Evolutionary conservation across 2,888 invertebrate genomes (phyloP).

Genomic region (Pandemis cinnamomeana): DNA sequence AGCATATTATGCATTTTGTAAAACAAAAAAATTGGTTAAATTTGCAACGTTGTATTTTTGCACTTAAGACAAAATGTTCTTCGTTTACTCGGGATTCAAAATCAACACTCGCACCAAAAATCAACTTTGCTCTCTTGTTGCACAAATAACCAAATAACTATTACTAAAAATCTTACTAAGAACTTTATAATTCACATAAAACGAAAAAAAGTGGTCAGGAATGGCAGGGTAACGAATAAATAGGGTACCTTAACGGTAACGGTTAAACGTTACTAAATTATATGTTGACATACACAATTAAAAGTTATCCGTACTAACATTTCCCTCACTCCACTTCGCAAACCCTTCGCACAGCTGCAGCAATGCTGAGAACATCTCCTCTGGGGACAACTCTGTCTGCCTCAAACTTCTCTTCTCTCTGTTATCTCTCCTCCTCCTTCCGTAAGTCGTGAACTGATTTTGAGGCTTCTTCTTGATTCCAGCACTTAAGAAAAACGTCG

Average conservation of each 20-base stretch:
- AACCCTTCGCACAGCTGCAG: slow-evolving; percentile 84
- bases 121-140: no score
- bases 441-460: slow-evolving; percentile 70
- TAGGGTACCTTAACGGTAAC: neutral
- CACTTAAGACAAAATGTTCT: no score
- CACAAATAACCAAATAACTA: no score
- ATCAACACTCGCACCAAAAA: no score
- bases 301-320: slow-evolving; percentile 23
- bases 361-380: slow-evolving; percentile 80
- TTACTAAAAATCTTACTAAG: no score
- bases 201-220: no score
- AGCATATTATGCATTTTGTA: no score
- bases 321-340: slow-evolving; percentile 74
- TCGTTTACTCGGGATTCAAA: no score
- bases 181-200: no score
- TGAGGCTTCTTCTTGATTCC: slow-evolving; percentile 78
- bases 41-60: no score
- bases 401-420: slow-evolving; percentile 54
- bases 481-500: slow-evolving; percentile 69
- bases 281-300: slow-evolving; percentile 1
- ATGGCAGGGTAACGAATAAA: no score
- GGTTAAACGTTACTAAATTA: neutral
- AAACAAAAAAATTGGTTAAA: no score
- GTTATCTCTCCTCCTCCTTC: slow-evolving; percentile 61
- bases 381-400: slow-evolving; percentile 67